Percentiles rank a stretch among this genome's conserved stretches.
These are phyloP conservation scores for human (Homo sapiens) DNA, from an alignment of 2,113 vertebrate species.

Conservation along the genomic window DNA sequence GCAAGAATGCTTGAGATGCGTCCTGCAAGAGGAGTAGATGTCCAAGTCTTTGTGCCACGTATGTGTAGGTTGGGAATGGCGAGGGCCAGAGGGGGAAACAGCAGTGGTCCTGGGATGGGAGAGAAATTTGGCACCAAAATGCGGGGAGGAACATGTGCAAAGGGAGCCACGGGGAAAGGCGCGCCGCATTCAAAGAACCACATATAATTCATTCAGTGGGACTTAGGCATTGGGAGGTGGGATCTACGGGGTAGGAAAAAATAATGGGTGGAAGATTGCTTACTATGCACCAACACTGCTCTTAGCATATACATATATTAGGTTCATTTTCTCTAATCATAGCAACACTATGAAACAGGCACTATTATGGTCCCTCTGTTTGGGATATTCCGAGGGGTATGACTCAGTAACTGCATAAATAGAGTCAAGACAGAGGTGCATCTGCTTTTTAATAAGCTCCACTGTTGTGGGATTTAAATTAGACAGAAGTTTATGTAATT, in stretches of 20 bases:
- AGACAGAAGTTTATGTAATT: background rate
- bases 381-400: background rate
- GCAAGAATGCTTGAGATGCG: background rate
- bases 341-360: background rate
- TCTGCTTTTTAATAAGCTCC: background rate
- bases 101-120: background rate
- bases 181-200: fast-evolving
- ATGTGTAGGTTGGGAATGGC: fast-evolving
- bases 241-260: fast-evolving
- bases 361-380: background rate
- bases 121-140: fast-evolving
- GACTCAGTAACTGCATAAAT: background rate
- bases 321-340: background rate
- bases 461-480: background rate
- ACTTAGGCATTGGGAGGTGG: too few relatives aligned
- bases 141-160: fast-evolving
- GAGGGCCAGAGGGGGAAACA: background rate
- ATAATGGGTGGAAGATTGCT: fast-evolving
- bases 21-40: background rate
- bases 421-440: background rate
- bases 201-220: fast-evolving
- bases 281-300: fast-evolving
- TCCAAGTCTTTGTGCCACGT: fast-evolving
- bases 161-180: fast-evolving
- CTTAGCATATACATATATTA: background rate